A percentile compares a stretch with the other conserved stretches of the same genome.
Conservation (phyloP, 1,140 invertebrate genomes). For the Nephotettix cincticeps region DNA sequence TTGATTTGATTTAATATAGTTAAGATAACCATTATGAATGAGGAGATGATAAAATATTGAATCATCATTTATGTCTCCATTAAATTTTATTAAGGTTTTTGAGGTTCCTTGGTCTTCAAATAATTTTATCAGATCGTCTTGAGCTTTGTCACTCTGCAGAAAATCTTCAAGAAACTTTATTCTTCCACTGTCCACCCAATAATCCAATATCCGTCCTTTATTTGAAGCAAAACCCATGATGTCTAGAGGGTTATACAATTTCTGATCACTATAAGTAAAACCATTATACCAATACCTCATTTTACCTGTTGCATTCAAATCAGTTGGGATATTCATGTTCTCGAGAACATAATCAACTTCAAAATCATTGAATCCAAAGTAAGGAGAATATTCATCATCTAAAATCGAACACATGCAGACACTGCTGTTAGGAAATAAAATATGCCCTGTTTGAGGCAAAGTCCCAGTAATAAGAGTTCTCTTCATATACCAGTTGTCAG, state of each 20-base stretch:
- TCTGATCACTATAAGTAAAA: neutral
- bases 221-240: constrained; percentile 2
- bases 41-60: neutral
- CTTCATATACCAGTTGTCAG: neutral
- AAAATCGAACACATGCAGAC: neutral
- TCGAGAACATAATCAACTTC: constrained; percentile 9
- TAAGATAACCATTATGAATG: neutral
- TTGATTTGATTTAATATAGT: neutral
- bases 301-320: neutral
- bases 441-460: neutral
- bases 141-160: neutral
- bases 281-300: neutral
- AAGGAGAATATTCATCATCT: neutral
- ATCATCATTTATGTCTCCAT: neutral
- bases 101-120: neutral
- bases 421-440: neutral
- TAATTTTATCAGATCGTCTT: neutral
- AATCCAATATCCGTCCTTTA: neutral
- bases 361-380: constrained; percentile 1
- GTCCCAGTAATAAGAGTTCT: neutral
- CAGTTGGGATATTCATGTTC: neutral
- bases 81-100: neutral
- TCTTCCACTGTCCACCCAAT: constrained; percentile 8
- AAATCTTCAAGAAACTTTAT: neutral
- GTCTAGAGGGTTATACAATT: neutral